Conservation (phyloP, 2,888 invertebrate species). For the Seira ritae region DNA sequence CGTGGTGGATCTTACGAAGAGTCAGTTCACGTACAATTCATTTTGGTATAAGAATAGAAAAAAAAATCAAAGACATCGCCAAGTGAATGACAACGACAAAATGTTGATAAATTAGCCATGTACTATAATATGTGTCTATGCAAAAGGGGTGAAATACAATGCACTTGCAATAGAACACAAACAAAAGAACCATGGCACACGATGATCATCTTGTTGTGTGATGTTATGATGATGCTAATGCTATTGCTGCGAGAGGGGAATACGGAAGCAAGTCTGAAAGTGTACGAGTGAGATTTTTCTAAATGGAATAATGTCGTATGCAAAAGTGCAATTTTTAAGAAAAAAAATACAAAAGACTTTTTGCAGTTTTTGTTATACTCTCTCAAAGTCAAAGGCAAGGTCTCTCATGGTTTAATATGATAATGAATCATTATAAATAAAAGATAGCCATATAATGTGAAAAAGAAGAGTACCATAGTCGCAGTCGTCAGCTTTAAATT, state of each 20-base stretch:
- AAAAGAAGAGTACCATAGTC: constrained; percentile 33
- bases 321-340: constrained; percentile 50
- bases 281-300: constrained; percentile 7
- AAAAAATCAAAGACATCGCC: no score
- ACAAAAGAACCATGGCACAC: constrained; percentile 8
- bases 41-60: no score
- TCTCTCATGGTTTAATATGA: constrained; percentile 65
- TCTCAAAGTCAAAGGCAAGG: constrained; percentile 70
- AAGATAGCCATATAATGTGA: constrained; percentile 36
- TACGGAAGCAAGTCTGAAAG: constrained; percentile 29
- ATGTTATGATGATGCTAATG: background rate
- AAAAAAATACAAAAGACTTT: constrained; percentile 44
- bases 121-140: no score
- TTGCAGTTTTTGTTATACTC: constrained; percentile 55
- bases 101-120: no score
- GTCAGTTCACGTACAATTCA: no score
- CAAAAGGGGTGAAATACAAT: background rate
- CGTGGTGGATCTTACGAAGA: no score
- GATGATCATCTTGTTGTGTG: background rate
- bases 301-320: constrained; percentile 15
- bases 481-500: constrained; percentile 33
- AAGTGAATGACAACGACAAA: no score
- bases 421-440: constrained; percentile 59
- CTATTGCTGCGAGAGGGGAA: background rate
- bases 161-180: background rate